phyloP scores from a whole-genome alignment of 2,888 invertebrate species.

The Eristalis intricaria region DNA sequence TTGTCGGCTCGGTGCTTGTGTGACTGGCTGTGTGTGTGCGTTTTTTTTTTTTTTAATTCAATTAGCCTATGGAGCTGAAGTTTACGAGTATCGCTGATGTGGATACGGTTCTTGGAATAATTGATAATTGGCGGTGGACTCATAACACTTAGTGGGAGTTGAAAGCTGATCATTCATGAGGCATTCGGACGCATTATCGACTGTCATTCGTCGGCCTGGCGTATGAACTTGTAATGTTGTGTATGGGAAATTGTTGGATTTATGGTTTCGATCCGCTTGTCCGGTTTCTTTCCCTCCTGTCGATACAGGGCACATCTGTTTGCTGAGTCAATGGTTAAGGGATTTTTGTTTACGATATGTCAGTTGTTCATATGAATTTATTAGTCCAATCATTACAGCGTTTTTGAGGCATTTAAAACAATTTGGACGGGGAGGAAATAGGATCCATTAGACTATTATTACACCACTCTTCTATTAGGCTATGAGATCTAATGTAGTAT shows the following conservation, averaged over 20 bases:
- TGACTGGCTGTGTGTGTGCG: background rate
- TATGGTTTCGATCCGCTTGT: background rate
- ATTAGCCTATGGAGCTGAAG: constrained; percentile 46
- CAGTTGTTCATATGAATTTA: too few relatives aligned
- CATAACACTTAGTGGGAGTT: background rate
- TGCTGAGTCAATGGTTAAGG: too few relatives aligned
- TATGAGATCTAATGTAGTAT: too few relatives aligned
- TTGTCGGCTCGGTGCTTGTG: background rate
- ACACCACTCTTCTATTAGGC: too few relatives aligned
- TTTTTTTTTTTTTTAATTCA: constrained; percentile 48
- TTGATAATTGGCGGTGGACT: background rate
- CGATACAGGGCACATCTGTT: too few relatives aligned
- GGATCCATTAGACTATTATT: too few relatives aligned
- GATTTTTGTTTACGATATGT: too few relatives aligned
- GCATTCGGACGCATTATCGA: background rate
- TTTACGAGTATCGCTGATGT: background rate
- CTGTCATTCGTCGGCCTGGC: background rate
- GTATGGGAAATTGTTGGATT: background rate
- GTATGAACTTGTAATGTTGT: background rate
- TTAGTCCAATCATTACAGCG: too few relatives aligned
- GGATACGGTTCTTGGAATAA: background rate
- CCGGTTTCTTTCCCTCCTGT: background rate
- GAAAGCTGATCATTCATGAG: background rate
- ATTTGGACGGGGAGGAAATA: too few relatives aligned
- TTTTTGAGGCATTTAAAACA: too few relatives aligned